A percentile compares a stretch with the other conserved stretches of the same genome.
phyloP scores from a whole-genome alignment of 2,113 vertebrate species.

The Rhodinocichla rosea region DNA sequence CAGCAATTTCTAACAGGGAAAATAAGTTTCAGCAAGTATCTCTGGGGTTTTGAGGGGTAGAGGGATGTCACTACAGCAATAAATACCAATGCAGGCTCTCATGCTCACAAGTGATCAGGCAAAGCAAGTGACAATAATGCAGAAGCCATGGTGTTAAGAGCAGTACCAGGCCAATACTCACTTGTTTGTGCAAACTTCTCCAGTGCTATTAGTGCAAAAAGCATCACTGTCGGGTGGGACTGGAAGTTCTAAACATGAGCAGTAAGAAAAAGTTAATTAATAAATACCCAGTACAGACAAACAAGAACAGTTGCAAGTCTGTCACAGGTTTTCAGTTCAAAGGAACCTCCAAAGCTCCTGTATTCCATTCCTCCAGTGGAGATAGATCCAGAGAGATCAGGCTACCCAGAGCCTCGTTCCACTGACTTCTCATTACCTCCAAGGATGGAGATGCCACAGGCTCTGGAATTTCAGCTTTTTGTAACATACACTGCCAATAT shows the following conservation, averaged over 20 bases:
- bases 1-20: not conserved
- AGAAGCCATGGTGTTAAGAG: not conserved
- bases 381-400: not conserved
- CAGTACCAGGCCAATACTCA: constrained; percentile 71
- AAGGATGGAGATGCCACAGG: not conserved
- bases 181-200: constrained; percentile 99
- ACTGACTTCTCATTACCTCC: not conserved
- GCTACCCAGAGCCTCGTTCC: not conserved
- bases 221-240: constrained; percentile 96
- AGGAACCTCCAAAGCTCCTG: not conserved
- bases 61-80: not conserved
- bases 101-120: not conserved
- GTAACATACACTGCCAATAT: not conserved
- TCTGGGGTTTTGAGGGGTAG: not conserved
- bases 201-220: constrained; percentile 98
- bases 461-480: not conserved
- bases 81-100: not conserved
- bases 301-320: not conserved
- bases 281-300: not conserved
- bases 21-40: not conserved
- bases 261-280: not conserved
- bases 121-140: not conserved
- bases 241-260: constrained; percentile 83
- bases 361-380: not conserved
- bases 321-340: not conserved